Conservation (phyloP, 2,888 invertebrate genomes). For the Minunthozetes semirufus region DNA sequence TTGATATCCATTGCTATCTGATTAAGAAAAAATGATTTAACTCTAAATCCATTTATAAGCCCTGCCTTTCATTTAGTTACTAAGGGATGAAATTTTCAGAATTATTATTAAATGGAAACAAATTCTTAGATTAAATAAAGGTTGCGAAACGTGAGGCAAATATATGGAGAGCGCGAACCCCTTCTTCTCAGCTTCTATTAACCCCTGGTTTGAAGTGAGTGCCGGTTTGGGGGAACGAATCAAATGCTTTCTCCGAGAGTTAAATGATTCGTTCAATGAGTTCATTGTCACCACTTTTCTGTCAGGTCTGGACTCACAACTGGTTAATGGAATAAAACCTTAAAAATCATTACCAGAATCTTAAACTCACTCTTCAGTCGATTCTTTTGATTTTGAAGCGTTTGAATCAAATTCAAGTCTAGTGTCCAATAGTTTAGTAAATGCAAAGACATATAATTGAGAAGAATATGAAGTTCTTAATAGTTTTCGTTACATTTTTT, state of each 20-base stretch:
- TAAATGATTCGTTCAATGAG: not conserved
- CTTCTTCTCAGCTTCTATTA: not conserved
- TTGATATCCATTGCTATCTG: too few species aligned
- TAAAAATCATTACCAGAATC: not conserved
- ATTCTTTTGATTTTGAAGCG: not conserved
- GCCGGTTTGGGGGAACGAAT: not conserved
- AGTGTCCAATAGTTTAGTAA: not conserved
- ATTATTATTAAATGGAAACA: too few species aligned
- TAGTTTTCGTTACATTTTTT: not conserved
- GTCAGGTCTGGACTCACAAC: not conserved
- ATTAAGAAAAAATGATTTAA: too few species aligned
- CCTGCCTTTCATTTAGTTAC: too few species aligned
- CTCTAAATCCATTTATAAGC: too few species aligned
- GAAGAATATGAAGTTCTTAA: not conserved
- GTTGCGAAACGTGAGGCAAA: not conserved
- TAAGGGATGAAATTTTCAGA: too few species aligned
- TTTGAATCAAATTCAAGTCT: not conserved
- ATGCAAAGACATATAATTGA: not conserved
- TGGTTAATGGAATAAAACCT: not conserved
- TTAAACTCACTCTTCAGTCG: not conserved
- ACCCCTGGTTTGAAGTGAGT: not conserved
- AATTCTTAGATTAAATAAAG: too few species aligned
- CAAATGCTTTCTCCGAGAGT: not conserved
- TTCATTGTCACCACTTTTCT: conserved; percentile 16
- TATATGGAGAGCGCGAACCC: not conserved